Base-by-base conservation (phyloP, 2,113 vertebrate species). In the Dipodomys ordii region DNA sequence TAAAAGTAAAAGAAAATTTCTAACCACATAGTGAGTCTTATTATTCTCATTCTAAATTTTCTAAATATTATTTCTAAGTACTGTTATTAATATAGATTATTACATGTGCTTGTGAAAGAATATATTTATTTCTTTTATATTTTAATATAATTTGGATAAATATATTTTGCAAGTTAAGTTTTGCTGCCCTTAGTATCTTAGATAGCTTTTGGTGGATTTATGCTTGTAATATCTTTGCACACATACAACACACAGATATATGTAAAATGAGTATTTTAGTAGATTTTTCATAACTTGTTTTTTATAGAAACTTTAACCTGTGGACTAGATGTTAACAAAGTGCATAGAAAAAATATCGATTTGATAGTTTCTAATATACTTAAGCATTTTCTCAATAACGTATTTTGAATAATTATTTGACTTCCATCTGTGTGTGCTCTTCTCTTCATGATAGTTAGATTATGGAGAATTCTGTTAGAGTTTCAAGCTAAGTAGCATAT, bases 401-500 rank as follows among this genome's bases (percentile, higher is more conserved):
- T 92, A 71, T 67, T 18, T 30, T 76, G 67, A 86, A 71, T 74
- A 85, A 88, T 89, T 90, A 87, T 27, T 30, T 87, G 23, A 71
- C 83, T 78, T 81, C 68, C 18, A 73, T 71, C 72, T 44, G 8
- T 25, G 0, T 87, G 5, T 72, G 19, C 46, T 94, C 16, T 5
- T 89, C 80, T 83, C 9, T 79, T 95, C 72, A 68, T 94, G 46
- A 83, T 65, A 91, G 20, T 72, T 92, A 89, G 18, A 46, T 44
- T 71, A 10, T 39, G 89, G 87, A 91, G 80, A 91, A 83, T 87
- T 91, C 18, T 94, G 46, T 49, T 68, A 25, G 71, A 71, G 15
- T 71, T 83, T 87, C 77, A 92, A 67, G 32, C 25, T 44, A 83
- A 53, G 22, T 35, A 67, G 28, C 32, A 16, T 71, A 71, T 90